Percentiles rank a stretch among this genome's conserved stretches.
phyloP scores from a whole-genome alignment of 2,113 vertebrate genomes.

The Corythornis cristatus region DNA sequence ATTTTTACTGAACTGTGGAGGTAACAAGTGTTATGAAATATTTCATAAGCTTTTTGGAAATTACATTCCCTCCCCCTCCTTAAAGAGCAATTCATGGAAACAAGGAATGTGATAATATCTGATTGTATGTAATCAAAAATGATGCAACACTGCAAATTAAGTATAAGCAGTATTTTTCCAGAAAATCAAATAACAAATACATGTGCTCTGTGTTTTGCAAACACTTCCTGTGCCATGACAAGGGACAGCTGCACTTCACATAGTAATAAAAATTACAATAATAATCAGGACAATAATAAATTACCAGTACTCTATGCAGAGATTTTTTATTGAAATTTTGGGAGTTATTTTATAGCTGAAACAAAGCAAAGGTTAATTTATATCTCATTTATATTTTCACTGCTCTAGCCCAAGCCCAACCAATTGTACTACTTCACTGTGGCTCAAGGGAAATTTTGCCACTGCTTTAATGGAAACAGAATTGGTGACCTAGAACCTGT shows the following conservation, averaged over 20 bases:
- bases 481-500: constrained; percentile 2
- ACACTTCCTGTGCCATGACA: not conserved
- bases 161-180: not conserved
- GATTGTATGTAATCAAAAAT: not conserved
- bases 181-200: not conserved
- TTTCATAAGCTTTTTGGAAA: not conserved
- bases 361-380: constrained; percentile 29
- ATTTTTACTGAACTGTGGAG: not conserved
- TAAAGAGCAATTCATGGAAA: not conserved
- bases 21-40: not conserved
- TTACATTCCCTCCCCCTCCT: not conserved
- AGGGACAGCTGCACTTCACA: not conserved
- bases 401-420: not conserved
- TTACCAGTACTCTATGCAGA: not conserved
- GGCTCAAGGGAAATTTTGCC: constrained; percentile 12
- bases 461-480: not conserved
- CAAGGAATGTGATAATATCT: not conserved
- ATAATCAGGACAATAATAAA: constrained; percentile 7
- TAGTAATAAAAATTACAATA: not conserved
- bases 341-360: constrained; percentile 10
- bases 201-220: not conserved
- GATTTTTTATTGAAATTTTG: constrained; percentile 17
- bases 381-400: not conserved
- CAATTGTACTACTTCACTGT: not conserved
- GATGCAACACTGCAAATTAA: not conserved